phyloP scores from a whole-genome alignment of 2,113 vertebrate species.

The Lepisosteus oculatus region DNA sequence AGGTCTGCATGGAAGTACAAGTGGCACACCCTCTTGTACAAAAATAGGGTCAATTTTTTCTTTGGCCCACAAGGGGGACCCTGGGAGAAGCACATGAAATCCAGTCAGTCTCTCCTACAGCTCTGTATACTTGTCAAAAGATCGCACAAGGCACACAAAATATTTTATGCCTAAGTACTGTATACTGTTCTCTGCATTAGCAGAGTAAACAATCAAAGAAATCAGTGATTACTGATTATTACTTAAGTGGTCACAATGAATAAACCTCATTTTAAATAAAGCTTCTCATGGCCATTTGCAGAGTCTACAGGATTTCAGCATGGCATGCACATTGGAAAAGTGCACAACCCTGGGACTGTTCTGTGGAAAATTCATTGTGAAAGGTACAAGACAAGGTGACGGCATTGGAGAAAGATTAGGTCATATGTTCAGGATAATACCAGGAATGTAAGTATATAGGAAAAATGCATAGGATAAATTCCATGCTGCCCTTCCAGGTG shows the following conservation, averaged over 20 bases:
- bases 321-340: background rate
- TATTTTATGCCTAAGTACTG: too few species aligned
- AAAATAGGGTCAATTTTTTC: conserved; percentile 81
- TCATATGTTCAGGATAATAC: background rate
- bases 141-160: too few species aligned
- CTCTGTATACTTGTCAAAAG: too few species aligned
- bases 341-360: background rate
- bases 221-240: too few species aligned
- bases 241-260: too few species aligned
- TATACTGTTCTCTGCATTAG: too few species aligned
- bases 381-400: conserved; percentile 26
- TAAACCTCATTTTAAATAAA: too few species aligned
- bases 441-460: background rate
- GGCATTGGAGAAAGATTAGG: background rate
- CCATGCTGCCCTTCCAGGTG: conserved; percentile 35
- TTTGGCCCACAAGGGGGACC: conserved; percentile 95
- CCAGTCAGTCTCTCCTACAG: background rate
- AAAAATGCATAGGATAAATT: conserved; percentile 17
- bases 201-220: too few species aligned
- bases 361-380: conserved; percentile 5
- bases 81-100: conserved; percentile 52
- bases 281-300: too few species aligned
- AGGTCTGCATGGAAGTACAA: conserved; percentile 85
- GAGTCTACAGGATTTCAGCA: too few species aligned
- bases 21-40: conserved; percentile 76